Evolutionary conservation across 2,113 vertebrate genomes (phyloP), one percentile per base, ranked within the genome.

Genomic region (human (Homo sapiens)): DNA sequence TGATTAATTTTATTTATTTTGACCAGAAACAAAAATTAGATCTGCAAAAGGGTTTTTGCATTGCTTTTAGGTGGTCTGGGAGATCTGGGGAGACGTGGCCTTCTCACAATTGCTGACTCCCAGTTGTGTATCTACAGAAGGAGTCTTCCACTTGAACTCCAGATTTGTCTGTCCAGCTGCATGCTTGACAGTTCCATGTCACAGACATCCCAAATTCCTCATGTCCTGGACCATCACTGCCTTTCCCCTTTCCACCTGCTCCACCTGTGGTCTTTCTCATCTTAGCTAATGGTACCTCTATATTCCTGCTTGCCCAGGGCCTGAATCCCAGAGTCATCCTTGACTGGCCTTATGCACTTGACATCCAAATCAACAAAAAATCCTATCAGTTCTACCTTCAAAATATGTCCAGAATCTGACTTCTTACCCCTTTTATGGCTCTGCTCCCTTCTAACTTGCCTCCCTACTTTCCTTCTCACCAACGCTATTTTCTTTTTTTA

Each of bases 1-100:
- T 92, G 80, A 81, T 96, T 96, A 50, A 68, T 79, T 92, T 55
- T 64, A 43, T 64, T 75, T 81, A 25, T 84, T 93, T 94, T 81
- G 94, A 12, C 35, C 50, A 82, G 70, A 81, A 97, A 86, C 70
- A 79, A 78, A 94, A 55, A 85, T 45, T 78, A 35, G 32, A 68
- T 84, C 73, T 85, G 50, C 40, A 78, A 50, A 83, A 78, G 23
- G 35, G 18, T n/a, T 66, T 90, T 83, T 83, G 27, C 17, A 18
- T 78, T 76, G 45, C 23, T 95, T 48, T 1, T 12, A 38, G 16
- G 55, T 57, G 6, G 35, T 50, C 27, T n/a, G 22, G 45, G 73
- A 40, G n/a, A 43, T 7, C 13, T n/a, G 38, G 9, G 9, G 32
- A 81, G 40, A 70, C 43, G 8, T n/a, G 17, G 30, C 11, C 32